phyloP scores from a whole-genome alignment of 2,113 vertebrate genomes.

The Okapia johnstoni region DNA sequence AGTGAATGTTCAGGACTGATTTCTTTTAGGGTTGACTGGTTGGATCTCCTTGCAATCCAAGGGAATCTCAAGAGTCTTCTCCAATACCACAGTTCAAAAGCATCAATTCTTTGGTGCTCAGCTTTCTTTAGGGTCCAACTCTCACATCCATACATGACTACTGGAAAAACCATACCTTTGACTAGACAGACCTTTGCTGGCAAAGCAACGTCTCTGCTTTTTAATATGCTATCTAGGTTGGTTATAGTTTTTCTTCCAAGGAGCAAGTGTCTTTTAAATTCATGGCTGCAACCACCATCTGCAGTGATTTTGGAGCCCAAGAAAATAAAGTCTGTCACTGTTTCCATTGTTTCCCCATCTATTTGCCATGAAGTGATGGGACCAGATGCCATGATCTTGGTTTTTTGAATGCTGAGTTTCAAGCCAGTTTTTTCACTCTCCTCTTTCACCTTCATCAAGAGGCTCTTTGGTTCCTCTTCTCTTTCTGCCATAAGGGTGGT shows the following conservation, averaged over 20 bases:
- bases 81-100: not conserved
- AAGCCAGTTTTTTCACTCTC: not conserved
- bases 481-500: not conserved
- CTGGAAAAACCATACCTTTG: not conserved
- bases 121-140: not conserved
- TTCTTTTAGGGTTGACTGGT: not conserved
- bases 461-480: not conserved
- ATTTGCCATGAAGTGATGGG: not conserved
- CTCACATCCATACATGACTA: not conserved
- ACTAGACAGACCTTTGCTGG: accelerated
- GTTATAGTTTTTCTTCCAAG: not conserved
- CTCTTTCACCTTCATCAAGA: not conserved
- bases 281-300: not conserved
- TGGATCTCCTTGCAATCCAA: not conserved
- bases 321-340: not conserved
- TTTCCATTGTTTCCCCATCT: not conserved
- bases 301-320: not conserved
- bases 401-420: not conserved
- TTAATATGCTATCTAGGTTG: not conserved
- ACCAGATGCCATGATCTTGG: not conserved
- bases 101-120: accelerated
- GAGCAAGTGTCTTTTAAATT: not conserved
- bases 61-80: not conserved
- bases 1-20: not conserved
- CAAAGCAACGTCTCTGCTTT: not conserved